Evolutionary conservation across 2,113 vertebrate species (phyloP), one percentile per base, ranked within the genome.

Genomic region (Gymnobelideus leadbeateri): DNA sequence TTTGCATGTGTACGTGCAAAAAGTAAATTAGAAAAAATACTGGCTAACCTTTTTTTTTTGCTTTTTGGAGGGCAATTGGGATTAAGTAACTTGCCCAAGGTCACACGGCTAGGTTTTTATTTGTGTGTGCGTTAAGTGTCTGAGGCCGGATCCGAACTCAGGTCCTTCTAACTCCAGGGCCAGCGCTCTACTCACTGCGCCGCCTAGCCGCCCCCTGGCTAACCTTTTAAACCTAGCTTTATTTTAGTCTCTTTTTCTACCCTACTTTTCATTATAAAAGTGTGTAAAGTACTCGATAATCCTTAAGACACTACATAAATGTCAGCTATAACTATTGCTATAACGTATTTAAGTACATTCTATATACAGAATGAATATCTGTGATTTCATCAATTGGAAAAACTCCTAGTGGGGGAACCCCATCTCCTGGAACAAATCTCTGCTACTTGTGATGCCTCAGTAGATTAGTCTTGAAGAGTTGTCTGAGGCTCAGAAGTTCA

Each of bases 191-290:
- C n/a, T n/a, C n/a, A n/a, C n/a, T n/a, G n/a, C n/a, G n/a, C n/a
- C n/a, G n/a, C n/a, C n/a, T n/a, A n/a, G n/a, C n/a, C n/a, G n/a
- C n/a, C n/a, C n/a, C n/a, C n/a, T 43, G 19, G 16, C 6, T n/a
- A 92, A 51, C 31, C 46, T 61, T 92, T 77, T 54, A 10, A 93
- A 50, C 14, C n/a, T 51, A 51, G 89, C 47, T 90, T 25, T 54
- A n/a, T 53, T 91, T 77, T 46, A 92, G n/a, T 31, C 21, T 10
- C 23, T 96, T 93, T 91, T 31, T 43, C n/a, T 84, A 84, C 25
- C 61, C 14, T 52, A 14, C 12, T 52, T 95, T 93, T 90, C 47
- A 84, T 84, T 84, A 84, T 84, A 21, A 68, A 37, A 28, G 37
- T 23, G 16, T 84, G 21, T 23, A 84, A 43, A 43, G 68, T 84